Base-by-base conservation (phyloP, 2,113 vertebrate genomes). In the Mohoua ochrocephala region DNA sequence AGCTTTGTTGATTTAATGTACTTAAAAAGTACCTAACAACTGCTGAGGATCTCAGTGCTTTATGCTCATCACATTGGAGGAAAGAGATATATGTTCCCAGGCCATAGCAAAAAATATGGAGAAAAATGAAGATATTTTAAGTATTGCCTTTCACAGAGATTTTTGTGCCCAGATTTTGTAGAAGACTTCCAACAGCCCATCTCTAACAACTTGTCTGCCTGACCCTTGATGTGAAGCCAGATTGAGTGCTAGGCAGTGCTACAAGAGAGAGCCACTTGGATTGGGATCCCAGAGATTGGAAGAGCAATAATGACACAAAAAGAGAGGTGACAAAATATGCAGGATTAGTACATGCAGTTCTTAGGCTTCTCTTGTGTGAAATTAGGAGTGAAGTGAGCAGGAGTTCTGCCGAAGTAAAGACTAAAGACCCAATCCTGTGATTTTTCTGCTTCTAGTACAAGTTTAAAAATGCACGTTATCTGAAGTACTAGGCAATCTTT, bases 311-410 rank as follows among this genome's bases (percentile, higher is more conserved):
- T 91, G 69, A 89, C 83, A 96, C 54, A 61, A 68, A 92, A 88
- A 91, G 90, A 88, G 87, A 93, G 89, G 93, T 93, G 93, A 92
- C 68, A 96, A 97, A 97, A 96, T 94, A 96, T 96, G 95, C 94
- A 93, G 83, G 95, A 96, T 93, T 95, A 87, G 93, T 96, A 96
- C 95, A 95, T 96, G 78, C 93, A 93, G 92, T 94, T 94, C 96
- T 84, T 94, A 87, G 92, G 31, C 92, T 95, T 92, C 73, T 92
- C 86, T 96, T 78, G 60, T 95, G 93, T 96, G 95, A 96, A 97
- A 94, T 92, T 94, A 91, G 85, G 82, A 97, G 95, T 63, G 86
- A 95, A 95, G 45, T 80, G 84, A 96, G 82, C 91, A 94, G 81
- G 80, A 95, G 81, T 89, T 94, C 70, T 95, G 91, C 61, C 0